Percentiles rank a stretch among this genome's conserved stretches.
These are phyloP conservation scores for Leptodactylus fallax DNA, from an alignment of 2,797 vertebrate species.

Conservation along the genomic window DNA sequence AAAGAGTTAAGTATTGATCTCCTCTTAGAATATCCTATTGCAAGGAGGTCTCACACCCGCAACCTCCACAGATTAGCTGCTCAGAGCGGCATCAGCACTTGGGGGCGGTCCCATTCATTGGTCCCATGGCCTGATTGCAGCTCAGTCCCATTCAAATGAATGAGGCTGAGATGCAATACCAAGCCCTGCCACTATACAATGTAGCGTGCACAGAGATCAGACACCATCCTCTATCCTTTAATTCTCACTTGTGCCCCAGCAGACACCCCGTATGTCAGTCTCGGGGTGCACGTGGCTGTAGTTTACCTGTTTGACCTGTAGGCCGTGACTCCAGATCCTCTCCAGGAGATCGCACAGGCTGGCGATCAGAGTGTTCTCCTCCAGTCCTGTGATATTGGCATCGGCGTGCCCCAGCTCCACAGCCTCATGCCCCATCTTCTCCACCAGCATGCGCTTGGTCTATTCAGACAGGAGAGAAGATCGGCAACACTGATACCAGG, in stretches of 20 bases:
- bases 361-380: slow-evolving; percentile 95
- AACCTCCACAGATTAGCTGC: no score
- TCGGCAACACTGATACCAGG: background rate
- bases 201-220: background rate
- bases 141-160: no score
- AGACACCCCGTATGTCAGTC: no score
- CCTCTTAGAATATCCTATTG: no score
- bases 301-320: slow-evolving; percentile 93
- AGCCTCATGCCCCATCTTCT: slow-evolving; percentile 95
- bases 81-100: no score
- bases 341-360: slow-evolving; percentile 96
- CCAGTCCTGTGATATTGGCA: slow-evolving; percentile 91
- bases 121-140: background rate
- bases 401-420: slow-evolving; percentile 93
- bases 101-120: no score
- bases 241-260: no score
- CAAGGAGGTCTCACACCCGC: no score
- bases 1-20: no score
- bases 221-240: background rate
- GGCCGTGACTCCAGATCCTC: slow-evolving; percentile 96
- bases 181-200: no score
- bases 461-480: slow-evolving; percentile 63
- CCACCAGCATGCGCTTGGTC: slow-evolving; percentile 98
- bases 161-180: no score
- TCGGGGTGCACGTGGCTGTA: no score